Evolutionary conservation across 2,888 invertebrate species (phyloP).

Genomic region (Ichneumon xanthorius): DNA sequence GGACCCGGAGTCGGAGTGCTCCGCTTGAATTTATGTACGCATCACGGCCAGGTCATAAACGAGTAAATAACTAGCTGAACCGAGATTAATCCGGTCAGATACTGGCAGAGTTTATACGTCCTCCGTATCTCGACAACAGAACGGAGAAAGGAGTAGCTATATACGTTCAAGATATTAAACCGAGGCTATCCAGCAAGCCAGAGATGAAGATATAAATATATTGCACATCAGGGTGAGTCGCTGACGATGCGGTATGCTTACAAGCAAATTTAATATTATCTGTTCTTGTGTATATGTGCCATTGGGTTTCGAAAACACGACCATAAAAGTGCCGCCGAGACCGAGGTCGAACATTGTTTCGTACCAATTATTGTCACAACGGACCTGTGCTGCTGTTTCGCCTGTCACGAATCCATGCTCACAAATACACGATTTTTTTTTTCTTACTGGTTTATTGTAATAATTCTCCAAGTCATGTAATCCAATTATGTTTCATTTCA

Average conservation of each 20-base stretch:
- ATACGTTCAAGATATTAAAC: slow-evolving; percentile 35
- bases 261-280: background rate
- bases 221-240: slow-evolving; percentile 21
- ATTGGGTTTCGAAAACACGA: slow-evolving; percentile 3
- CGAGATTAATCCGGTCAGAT: slow-evolving; percentile 77
- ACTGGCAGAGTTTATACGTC: slow-evolving; percentile 52
- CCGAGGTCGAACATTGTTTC: background rate
- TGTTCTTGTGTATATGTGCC: background rate
- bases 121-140: slow-evolving; percentile 47
- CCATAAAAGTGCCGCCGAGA: background rate
- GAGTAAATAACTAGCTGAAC: slow-evolving; percentile 80
- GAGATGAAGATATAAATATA: slow-evolving; percentile 47
- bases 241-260: slow-evolving; percentile 1
- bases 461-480: no score
- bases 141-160: slow-evolving; percentile 37
- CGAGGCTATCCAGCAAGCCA: slow-evolving; percentile 24
- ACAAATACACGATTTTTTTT: background rate
- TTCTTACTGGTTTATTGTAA: background rate
- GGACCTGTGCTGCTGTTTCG: background rate
- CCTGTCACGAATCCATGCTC: background rate
- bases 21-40: slow-evolving; percentile 74
- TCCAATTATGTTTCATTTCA: background rate
- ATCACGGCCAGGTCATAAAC: slow-evolving; percentile 79
- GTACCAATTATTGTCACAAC: background rate
- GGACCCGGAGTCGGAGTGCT: slow-evolving; percentile 24